A percentile compares a stretch with the other conserved stretches of the same genome.
Evolutionary conservation across 2,797 vertebrate genomes (phyloP).

Genomic region (Mormyrops boulengeri): DNA sequence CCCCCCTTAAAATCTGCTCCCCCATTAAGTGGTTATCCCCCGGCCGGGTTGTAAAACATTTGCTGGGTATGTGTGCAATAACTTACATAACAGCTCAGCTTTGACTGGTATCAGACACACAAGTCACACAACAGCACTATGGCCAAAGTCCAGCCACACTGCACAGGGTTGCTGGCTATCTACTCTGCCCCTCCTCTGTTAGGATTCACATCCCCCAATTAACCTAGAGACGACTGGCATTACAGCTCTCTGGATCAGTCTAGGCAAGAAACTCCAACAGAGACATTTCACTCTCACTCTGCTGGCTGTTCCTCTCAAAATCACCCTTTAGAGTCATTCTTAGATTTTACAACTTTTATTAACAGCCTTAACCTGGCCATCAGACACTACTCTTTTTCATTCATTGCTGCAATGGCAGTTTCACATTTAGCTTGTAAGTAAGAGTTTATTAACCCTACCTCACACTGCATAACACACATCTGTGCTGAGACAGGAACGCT

Average conservation of each 20-base stretch:
- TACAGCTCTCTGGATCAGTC: neutral
- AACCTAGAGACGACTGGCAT: neutral
- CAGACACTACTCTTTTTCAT: neutral
- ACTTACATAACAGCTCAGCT: slow-evolving; percentile 53
- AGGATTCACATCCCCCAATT: neutral
- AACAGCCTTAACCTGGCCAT: neutral
- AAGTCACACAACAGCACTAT: slow-evolving; percentile 32
- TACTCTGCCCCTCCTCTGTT: neutral
- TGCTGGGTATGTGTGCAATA: slow-evolving; percentile 46
- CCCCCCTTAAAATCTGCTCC: neutral
- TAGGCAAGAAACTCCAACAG: neutral
- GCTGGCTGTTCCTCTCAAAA: neutral
- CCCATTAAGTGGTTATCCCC: neutral
- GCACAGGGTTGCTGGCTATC: neutral
- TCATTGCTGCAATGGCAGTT: neutral
- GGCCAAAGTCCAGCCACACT: slow-evolving; percentile 3
- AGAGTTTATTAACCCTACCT: neutral
- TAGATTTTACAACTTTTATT: neutral
- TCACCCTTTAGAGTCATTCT: neutral
- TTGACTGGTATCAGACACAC: slow-evolving; percentile 43
- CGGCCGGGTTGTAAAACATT: slow-evolving; percentile 44
- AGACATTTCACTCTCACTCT: neutral
- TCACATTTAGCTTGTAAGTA: neutral
- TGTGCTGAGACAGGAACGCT: neutral
- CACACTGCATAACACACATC: neutral